Evolutionary conservation across 2,797 vertebrate species (phyloP).

Genomic region (Falco columbarius): DNA sequence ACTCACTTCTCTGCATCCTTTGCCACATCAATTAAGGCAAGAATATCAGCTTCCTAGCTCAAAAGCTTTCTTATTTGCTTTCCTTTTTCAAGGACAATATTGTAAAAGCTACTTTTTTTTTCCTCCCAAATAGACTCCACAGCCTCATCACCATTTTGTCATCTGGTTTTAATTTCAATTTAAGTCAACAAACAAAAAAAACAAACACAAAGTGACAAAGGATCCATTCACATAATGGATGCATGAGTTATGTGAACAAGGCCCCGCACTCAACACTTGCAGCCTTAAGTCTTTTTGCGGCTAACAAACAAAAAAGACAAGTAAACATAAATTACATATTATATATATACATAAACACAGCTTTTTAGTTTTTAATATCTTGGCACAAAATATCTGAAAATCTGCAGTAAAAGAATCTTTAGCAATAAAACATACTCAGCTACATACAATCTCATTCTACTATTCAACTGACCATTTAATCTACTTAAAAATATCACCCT

Average conservation of each 20-base stretch:
- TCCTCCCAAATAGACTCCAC: constrained; percentile 38
- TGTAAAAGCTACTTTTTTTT: background rate
- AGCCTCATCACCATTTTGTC: constrained; percentile 49
- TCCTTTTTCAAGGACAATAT: background rate
- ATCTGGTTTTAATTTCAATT: constrained; percentile 54
- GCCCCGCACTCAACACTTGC: constrained; percentile 74
- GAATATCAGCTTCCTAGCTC: constrained; percentile 54
- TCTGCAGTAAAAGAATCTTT: background rate
- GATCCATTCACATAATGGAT: constrained; percentile 78
- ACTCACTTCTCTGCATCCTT: constrained; percentile 49
- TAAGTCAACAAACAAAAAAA: constrained; percentile 74
- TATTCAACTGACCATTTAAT: background rate
- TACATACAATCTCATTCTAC: background rate
- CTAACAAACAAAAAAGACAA: constrained; percentile 56
- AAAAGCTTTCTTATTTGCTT: constrained; percentile 19
- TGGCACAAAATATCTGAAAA: constrained; percentile 34
- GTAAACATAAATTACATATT: background rate
- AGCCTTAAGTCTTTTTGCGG: constrained; percentile 70
- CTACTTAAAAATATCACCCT: background rate
- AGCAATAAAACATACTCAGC: background rate
- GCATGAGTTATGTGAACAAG: constrained; percentile 67
- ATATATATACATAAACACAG: background rate
- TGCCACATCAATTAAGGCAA: constrained; percentile 61
- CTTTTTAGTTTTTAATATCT: constrained; percentile 11
- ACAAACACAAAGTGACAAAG: constrained; percentile 79